phyloP scores from a whole-genome alignment of 2,113 vertebrate genomes.

The Charina bottae region DNA sequence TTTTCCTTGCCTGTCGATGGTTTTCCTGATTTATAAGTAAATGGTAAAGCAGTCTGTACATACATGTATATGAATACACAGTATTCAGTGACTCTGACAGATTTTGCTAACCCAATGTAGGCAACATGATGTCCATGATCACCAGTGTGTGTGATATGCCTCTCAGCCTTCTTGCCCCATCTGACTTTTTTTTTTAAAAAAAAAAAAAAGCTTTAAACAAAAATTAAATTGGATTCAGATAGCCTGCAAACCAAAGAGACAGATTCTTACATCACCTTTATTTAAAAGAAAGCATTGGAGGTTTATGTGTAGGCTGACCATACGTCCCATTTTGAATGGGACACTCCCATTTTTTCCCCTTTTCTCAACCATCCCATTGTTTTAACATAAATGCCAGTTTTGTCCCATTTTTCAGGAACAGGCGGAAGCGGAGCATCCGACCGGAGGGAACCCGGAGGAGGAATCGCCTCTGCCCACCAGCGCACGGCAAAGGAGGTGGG shows the following conservation, averaged over 20 bases:
- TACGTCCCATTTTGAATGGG: too few species aligned
- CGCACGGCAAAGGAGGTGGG: too few species aligned
- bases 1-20: slow-evolving; percentile 47
- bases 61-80: background rate
- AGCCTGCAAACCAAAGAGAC: background rate
- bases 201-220: background rate
- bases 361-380: too few species aligned
- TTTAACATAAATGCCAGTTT: too few species aligned
- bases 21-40: slow-evolving; percentile 52
- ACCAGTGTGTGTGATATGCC: background rate
- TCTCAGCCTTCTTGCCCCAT: background rate
- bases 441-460: too few species aligned
- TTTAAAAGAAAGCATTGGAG: background rate
- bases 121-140: background rate
- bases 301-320: too few species aligned
- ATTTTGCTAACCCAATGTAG: background rate
- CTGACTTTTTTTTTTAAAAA: background rate
- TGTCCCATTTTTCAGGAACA: too few species aligned
- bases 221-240: background rate
- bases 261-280: background rate
- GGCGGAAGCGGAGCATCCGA: too few species aligned
- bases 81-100: slow-evolving; percentile 28
- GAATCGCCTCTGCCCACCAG: too few species aligned
- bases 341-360: too few species aligned
- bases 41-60: slow-evolving; percentile 22